Conservation (phyloP, 2,797 vertebrate species). For the Enteromius trimaculatus region DNA sequence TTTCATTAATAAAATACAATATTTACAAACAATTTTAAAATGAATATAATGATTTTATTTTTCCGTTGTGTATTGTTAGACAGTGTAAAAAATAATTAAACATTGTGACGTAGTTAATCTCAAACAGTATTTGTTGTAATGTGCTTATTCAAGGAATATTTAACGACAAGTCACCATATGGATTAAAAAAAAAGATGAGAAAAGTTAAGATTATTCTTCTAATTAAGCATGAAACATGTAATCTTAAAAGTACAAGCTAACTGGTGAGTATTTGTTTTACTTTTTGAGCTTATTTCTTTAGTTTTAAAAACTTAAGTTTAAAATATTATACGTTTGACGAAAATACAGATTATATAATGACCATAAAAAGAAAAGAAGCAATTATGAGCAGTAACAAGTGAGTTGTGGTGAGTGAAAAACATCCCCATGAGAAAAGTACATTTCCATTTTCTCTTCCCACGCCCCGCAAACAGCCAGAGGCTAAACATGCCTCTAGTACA, state of each 20-base stretch:
- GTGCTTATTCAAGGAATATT: neutral
- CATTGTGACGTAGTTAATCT: neutral
- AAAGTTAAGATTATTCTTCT: neutral
- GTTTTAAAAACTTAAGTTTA: neutral
- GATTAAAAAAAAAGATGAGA: neutral
- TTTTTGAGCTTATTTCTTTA: neutral
- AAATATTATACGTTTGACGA: neutral
- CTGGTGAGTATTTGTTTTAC: neutral
- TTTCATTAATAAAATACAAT: neutral
- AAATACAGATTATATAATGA: neutral
- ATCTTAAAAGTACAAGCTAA: neutral
- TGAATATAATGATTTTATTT: neutral
- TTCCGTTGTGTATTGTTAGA: neutral
- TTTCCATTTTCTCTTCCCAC: slow-evolving; percentile 58
- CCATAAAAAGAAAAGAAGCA: neutral
- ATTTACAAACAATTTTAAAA: neutral
- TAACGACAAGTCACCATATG: neutral
- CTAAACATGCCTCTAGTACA: slow-evolving; percentile 26
- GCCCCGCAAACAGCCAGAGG: slow-evolving; percentile 40
- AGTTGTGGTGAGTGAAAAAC: slow-evolving; percentile 9
- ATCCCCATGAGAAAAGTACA: slow-evolving; percentile 32
- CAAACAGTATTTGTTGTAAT: neutral
- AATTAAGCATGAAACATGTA: neutral
- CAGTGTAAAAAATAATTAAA: neutral
- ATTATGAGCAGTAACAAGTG: neutral